Evolutionary conservation across 2,888 invertebrate species (phyloP).

Genomic region (Caenorhabditis imperialis): DNA sequence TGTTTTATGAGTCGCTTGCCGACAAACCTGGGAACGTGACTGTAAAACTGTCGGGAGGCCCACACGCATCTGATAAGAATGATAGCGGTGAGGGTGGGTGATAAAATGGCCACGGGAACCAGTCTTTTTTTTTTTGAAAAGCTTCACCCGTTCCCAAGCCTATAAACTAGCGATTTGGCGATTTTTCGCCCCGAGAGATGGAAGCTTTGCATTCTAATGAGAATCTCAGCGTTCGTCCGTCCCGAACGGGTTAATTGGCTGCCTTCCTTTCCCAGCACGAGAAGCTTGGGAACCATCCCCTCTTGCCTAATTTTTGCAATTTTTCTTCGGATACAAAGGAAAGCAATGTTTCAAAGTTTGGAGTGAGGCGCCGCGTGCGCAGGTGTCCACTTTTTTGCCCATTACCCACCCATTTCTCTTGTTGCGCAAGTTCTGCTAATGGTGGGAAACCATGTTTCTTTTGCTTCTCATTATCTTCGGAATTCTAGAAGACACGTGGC

Average conservation of each 20-base stretch:
- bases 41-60: background rate
- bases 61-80: background rate
- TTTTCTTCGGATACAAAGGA: no score
- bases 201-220: conserved; percentile 14
- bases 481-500: no score
- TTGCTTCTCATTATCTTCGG: no score
- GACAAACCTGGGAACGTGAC: background rate
- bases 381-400: conserved; percentile 20
- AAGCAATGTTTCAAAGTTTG: no score
- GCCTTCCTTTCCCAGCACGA: no score
- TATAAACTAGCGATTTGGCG: conserved; percentile 29
- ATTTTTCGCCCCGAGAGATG: background rate
- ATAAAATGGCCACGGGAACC: background rate
- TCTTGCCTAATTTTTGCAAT: no score
- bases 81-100: background rate
- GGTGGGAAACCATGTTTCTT: conserved; percentile 4
- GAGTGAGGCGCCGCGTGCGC: background rate
- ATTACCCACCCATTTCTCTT: conserved; percentile 35
- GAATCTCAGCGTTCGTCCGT: background rate
- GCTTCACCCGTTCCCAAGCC: conserved; percentile 7
- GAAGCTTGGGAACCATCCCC: no score
- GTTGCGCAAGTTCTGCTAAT: conserved; percentile 24
- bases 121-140: background rate
- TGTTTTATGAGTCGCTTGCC: background rate
- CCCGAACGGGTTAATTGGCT: no score